Evolutionary conservation across 2,797 vertebrate genomes (phyloP).

Genomic region (Macropodus opercularis): DNA sequence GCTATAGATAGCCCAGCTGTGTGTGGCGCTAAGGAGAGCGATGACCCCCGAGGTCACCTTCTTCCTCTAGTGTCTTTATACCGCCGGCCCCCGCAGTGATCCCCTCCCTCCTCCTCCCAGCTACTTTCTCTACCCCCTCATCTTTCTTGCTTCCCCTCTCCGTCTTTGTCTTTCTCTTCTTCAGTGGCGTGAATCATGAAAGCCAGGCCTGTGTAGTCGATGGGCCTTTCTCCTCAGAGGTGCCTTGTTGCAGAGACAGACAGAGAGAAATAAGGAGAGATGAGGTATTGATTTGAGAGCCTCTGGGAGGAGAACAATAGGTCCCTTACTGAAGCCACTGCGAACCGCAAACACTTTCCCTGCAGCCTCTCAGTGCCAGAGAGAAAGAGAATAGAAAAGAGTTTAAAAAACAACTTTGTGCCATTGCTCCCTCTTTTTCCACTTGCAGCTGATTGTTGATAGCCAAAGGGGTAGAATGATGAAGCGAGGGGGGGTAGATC

Average conservation of each 20-base stretch:
- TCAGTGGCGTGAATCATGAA: constrained; percentile 75
- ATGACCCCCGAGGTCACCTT: constrained; percentile 58
- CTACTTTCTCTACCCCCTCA: constrained; percentile 39
- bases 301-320: constrained; percentile 76
- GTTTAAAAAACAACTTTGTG: constrained; percentile 50
- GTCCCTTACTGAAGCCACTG: constrained; percentile 70
- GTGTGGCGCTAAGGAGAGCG: constrained; percentile 51
- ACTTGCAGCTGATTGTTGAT: constrained; percentile 67
- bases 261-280: constrained; percentile 45
- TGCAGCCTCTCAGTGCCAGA: constrained; percentile 52
- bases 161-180: constrained; percentile 55
- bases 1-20: constrained; percentile 55
- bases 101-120: constrained; percentile 15
- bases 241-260: constrained; percentile 33
- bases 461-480: constrained; percentile 55
- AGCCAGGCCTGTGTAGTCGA: constrained; percentile 66
- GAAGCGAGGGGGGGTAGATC: constrained; percentile 35
- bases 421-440: constrained; percentile 44
- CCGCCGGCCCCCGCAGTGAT: constrained; percentile 48
- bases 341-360: constrained; percentile 65
- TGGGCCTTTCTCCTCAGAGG: constrained; percentile 55
- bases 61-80: constrained; percentile 71
- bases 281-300: constrained; percentile 77
- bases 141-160: constrained; percentile 47
- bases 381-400: constrained; percentile 40